Evolutionary conservation across 2,113 vertebrate species (phyloP).

Genomic region (Dendropsophus ebraccatus): DNA sequence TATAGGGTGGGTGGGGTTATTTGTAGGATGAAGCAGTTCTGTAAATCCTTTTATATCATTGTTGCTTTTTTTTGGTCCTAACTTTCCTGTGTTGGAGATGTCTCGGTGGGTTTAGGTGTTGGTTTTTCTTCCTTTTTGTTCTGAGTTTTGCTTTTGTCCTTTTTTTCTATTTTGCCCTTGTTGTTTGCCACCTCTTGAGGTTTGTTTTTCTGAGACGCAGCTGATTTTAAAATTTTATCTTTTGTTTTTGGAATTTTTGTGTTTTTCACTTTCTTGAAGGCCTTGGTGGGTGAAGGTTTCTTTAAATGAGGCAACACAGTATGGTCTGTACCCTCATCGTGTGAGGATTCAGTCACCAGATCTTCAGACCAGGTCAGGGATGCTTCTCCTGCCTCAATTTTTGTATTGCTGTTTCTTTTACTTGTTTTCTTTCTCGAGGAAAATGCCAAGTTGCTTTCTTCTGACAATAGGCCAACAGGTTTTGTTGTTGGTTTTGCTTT

Average conservation of each 20-base stretch:
- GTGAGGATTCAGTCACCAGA: background rate
- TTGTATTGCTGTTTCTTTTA: background rate
- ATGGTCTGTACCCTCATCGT: background rate
- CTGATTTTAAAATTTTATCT: background rate
- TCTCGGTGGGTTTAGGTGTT: background rate
- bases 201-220: background rate
- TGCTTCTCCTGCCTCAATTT: background rate
- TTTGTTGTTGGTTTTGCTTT: background rate
- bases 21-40: no score
- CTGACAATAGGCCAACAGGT: background rate
- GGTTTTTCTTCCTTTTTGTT: background rate
- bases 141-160: background rate
- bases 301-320: background rate
- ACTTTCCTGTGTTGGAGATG: background rate
- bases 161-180: background rate
- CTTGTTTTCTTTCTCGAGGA: background rate
- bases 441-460: slow-evolving; percentile 1
- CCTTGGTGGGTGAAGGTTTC: background rate
- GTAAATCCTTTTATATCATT: background rate
- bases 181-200: background rate
- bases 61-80: background rate
- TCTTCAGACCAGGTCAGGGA: background rate
- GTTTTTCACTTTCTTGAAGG: background rate
- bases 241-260: background rate
- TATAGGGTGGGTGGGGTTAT: no score